Conservation (phyloP, 2,113 vertebrate genomes). For the Entosphenus tridentatus region DNA sequence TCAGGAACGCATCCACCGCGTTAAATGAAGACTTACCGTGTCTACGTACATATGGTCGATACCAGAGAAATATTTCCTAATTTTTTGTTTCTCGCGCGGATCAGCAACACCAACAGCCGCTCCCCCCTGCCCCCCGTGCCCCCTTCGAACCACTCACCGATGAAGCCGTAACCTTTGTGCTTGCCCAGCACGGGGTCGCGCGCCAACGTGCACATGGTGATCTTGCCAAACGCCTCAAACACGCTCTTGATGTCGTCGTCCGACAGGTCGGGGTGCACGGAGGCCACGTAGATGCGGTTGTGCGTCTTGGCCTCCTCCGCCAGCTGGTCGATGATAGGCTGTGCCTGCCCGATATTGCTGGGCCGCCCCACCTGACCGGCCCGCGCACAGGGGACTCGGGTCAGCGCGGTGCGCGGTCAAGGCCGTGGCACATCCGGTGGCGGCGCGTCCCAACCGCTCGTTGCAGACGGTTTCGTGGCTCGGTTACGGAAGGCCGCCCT, state of each 20-base stretch:
- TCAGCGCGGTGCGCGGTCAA: no score
- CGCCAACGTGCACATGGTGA: slow-evolving; percentile 1
- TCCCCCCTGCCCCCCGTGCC: neutral
- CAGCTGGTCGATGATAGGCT: slow-evolving; percentile 5
- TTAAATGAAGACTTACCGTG: no score
- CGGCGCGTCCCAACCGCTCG: no score
- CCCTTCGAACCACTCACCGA: neutral
- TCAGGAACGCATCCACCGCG: no score
- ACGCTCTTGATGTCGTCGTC: slow-evolving; percentile 6
- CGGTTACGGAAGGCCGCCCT: no score
- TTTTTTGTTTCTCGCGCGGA: no score
- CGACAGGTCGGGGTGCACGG: slow-evolving; percentile 3
- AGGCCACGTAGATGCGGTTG: slow-evolving; percentile 3
- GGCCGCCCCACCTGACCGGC: slow-evolving; percentile 4
- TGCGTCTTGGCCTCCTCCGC: slow-evolving; percentile 5
- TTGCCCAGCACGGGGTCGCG: neutral
- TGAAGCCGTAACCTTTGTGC: neutral
- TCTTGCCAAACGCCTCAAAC: slow-evolving; percentile 4
- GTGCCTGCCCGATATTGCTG: slow-evolving; percentile 3
- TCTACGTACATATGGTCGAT: no score
- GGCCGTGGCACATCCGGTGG: no score
- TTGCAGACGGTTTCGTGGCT: no score
- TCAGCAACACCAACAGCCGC: neutral
- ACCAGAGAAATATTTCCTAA: no score
- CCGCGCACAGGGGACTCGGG: neutral